Evolutionary conservation across 2,888 invertebrate species (phyloP), one percentile per base, ranked within the genome.

Genomic region (Lepidochrysops patricia): DNA sequence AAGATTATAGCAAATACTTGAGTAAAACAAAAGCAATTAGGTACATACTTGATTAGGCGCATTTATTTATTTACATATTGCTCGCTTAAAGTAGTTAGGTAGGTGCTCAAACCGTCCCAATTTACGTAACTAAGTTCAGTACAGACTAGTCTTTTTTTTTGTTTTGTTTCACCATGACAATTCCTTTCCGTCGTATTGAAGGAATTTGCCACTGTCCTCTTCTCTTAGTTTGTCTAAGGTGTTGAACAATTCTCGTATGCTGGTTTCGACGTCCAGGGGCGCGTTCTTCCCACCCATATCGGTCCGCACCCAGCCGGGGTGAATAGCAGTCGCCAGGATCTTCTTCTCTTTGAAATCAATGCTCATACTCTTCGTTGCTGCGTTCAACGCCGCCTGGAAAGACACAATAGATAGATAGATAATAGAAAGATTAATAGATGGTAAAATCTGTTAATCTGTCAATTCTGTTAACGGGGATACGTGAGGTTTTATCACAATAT

Each of bases 251-350:
- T 90, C 89, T 0, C 73, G 73, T 4, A 93, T 91, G 74, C 95
- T 94, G 1, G 91, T 90, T 25, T 93, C 91, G 1, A 95, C 85
- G 58, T 93, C 93, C 32, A 97, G 81, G 0, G 94, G 93, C 0
- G 97, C 97, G 66, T 92, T 93, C 37, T 90, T 80, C 3, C 97
- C 97, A 3, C 97, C 97, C 95, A 97, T 94, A 66, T 94, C 94
- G 0, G 97, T 98, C 75, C 93, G 92, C 5, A 97, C 96, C 97
- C 97, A 97, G 1, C 97, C 97, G 0, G 97, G 97, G 83, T 97
- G 97, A 62, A 98, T 76, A 60, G 89, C 90, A 0, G 93, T 90
- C 0, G 93, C 95, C 15, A 97, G 73, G 66, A 98, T 96, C 50
- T 93, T 91, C 68, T 94, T 92, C 37, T 91, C 90, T 74, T 92